Percentiles rank a stretch among this genome's conserved stretches.
Conservation (phyloP, 2,888 invertebrate species). For the Tenodera sinensis region DNA sequence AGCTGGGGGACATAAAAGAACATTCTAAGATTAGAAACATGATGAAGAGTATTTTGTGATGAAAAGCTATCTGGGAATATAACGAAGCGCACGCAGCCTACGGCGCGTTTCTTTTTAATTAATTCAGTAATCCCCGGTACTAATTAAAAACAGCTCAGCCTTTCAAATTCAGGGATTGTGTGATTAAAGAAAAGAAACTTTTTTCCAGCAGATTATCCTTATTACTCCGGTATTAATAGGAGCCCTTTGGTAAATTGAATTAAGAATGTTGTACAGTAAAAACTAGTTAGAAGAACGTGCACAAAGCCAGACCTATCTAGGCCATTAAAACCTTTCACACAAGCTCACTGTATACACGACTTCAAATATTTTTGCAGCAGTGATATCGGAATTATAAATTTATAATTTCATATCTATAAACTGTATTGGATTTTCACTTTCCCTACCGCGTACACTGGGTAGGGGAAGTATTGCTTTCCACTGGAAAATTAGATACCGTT, state of each 20-base stretch:
- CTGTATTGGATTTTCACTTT: too few relatives aligned
- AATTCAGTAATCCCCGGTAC: not conserved
- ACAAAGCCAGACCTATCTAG: not conserved
- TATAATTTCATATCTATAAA: too few relatives aligned
- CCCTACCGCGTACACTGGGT: too few relatives aligned
- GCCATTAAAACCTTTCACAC: too few relatives aligned
- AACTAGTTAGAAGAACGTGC: too few relatives aligned
- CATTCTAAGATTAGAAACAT: not conserved
- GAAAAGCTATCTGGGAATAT: not conserved
- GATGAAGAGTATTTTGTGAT: not conserved
- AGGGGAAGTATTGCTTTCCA: too few relatives aligned
- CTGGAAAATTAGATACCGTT: too few relatives aligned
- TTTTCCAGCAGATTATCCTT: not conserved
- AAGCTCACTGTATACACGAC: too few relatives aligned
- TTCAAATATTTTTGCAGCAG: too few relatives aligned
- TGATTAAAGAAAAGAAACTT: not conserved
- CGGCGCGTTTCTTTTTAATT: not conserved
- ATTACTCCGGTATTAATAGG: not conserved
- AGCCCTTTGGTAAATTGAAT: not conserved
- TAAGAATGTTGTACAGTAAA: not conserved
- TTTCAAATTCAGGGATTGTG: not conserved
- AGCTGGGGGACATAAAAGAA: too few relatives aligned
- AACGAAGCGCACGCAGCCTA: not conserved
- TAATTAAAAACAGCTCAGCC: not conserved
- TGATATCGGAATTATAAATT: too few relatives aligned